Percentiles rank a stretch among this genome's conserved stretches.
These are phyloP conservation scores for Argynnis bischoffii DNA, from an alignment of 2,888 invertebrate species.

Conservation along the genomic window DNA sequence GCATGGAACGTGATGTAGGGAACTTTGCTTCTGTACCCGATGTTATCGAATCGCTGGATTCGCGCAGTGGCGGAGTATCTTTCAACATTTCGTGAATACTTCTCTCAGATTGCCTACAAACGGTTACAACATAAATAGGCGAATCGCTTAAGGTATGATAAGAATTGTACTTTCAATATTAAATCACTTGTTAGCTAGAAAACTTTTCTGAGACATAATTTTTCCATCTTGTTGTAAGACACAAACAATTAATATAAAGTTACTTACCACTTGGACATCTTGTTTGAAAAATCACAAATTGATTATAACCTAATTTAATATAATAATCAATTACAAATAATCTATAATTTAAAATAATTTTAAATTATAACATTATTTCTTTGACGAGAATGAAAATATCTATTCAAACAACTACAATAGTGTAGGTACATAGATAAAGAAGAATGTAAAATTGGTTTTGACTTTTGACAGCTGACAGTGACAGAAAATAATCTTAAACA, in stretches of 20 bases:
- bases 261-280: slow-evolving; percentile 70
- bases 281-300: slow-evolving; percentile 38
- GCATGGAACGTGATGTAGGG: slow-evolving; percentile 85
- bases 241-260: slow-evolving; percentile 26
- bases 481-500: not conserved
- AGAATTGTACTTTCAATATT: not conserved
- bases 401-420: slow-evolving; percentile 22
- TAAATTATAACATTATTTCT: slow-evolving; percentile 19
- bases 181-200: not conserved
- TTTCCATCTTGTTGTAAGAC: not conserved
- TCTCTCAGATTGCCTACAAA: slow-evolving; percentile 81
- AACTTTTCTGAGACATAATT: not conserved
- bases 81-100: slow-evolving; percentile 94
- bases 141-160: not conserved
- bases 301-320: slow-evolving; percentile 13
- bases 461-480: not conserved
- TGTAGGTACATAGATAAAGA: slow-evolving; percentile 7
- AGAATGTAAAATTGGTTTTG: not conserved
- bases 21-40: slow-evolving; percentile 87
- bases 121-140: not conserved
- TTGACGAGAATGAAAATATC: not conserved
- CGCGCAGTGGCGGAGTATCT: slow-evolving; percentile 90
- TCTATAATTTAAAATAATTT: not conserved
- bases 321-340: slow-evolving; percentile 5
- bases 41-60: slow-evolving; percentile 88